These are phyloP conservation scores for Tetheella fluctuosa DNA, from an alignment of 2,888 invertebrate species.

Conservation along the genomic window DNA sequence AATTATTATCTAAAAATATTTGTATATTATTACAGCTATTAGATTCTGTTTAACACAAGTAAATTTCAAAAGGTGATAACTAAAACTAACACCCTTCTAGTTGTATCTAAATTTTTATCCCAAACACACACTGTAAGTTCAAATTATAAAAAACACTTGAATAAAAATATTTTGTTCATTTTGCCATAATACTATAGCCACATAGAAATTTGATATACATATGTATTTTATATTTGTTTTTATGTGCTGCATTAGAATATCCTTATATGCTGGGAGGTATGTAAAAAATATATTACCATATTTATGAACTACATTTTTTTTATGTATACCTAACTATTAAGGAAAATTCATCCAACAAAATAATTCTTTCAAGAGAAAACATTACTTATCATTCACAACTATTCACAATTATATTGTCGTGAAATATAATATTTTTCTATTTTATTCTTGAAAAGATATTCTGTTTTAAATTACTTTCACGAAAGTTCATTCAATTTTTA, in stretches of 20 bases:
- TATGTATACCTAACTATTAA: background rate
- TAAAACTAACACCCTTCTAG: conserved; percentile 23
- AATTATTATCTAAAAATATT: conserved; percentile 27
- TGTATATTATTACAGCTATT: conserved; percentile 48
- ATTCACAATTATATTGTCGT: no score
- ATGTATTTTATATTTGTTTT: background rate
- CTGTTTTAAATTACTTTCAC: background rate
- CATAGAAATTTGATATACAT: background rate
- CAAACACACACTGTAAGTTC: background rate
- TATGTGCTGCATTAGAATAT: background rate
- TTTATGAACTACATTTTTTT: background rate
- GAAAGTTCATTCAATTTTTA: background rate
- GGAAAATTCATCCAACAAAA: background rate
- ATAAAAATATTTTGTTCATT: background rate
- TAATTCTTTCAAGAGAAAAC: no score
- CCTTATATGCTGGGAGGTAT: background rate
- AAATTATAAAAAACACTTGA: background rate
- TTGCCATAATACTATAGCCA: background rate
- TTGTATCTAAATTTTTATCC: background rate
- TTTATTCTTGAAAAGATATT: background rate
- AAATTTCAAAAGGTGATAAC: conserved; percentile 33
- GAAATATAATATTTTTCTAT: no score
- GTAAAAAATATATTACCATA: background rate
- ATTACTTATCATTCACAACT: no score
- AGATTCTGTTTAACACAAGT: conserved; percentile 35